Conservation (phyloP, 2,113 vertebrate species). For the Oreamnos americanus region DNA sequence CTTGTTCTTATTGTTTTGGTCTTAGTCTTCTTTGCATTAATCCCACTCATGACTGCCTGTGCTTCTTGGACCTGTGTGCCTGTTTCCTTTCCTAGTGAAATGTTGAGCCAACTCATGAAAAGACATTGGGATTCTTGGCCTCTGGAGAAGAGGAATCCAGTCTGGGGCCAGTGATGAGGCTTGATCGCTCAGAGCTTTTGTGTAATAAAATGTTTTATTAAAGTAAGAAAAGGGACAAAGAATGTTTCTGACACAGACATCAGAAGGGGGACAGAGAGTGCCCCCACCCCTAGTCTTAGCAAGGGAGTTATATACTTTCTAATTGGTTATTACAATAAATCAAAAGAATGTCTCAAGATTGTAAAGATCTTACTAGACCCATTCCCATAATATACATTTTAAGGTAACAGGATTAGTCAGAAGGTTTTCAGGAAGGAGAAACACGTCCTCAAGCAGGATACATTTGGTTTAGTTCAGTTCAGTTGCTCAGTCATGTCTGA, state of each 20-base stretch:
- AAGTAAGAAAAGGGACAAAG: neutral
- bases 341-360: neutral
- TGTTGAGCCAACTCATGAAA: neutral
- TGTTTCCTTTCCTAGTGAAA: neutral
- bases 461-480: neutral
- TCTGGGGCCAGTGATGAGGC: neutral
- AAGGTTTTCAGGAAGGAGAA: too few species aligned
- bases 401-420: too few species aligned
- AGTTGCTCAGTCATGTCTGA: neutral
- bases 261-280: neutral
- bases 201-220: neutral
- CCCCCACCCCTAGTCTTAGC: neutral
- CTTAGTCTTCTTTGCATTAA: neutral
- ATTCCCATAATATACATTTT: too few species aligned
- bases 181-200: neutral
- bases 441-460: too few species aligned
- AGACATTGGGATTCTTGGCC: neutral
- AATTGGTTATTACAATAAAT: neutral
- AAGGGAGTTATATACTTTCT: neutral
- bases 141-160: neutral
- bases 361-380: neutral
- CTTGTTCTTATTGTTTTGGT: neutral
- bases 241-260: neutral
- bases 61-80: neutral
- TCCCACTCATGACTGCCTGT: neutral